phyloP scores from a whole-genome alignment of 1,140 invertebrate species.

The Apocrypta bakeri region DNA sequence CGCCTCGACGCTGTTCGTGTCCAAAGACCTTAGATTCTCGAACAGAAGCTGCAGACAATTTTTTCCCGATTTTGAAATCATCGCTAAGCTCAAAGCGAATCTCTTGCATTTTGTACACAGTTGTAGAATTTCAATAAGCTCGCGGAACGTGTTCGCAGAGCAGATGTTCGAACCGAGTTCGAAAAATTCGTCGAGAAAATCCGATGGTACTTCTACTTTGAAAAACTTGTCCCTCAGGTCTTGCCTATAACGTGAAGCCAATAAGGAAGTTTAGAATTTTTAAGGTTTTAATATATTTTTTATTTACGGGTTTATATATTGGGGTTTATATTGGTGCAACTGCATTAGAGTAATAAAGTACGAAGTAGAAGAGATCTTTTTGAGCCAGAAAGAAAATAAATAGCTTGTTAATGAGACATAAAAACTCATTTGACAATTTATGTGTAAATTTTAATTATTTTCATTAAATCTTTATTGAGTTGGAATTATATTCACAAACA shows the following conservation, averaged over 20 bases:
- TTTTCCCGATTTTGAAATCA: conserved; percentile 28
- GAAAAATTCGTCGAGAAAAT: conserved; percentile 59
- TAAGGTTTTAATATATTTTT: too few species aligned
- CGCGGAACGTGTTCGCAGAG: background rate
- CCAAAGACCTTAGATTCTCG: background rate
- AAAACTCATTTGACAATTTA: too few species aligned
- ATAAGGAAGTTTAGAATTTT: too few species aligned
- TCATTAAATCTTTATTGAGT: too few species aligned
- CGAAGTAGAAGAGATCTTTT: too few species aligned
- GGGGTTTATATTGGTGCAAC: too few species aligned
- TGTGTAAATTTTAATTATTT: too few species aligned
- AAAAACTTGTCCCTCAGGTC: conserved; percentile 56
- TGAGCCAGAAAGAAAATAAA: too few species aligned
- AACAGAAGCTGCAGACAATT: background rate
- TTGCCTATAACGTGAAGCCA: conserved; percentile 51
- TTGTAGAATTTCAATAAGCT: conserved; percentile 58
- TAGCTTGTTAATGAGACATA: too few species aligned
- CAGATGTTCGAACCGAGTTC: conserved; percentile 43
- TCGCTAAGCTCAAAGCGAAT: conserved; percentile 53
- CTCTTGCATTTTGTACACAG: conserved; percentile 61
- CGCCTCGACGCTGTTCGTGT: background rate
- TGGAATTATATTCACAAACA: too few species aligned
- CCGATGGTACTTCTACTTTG: conserved; percentile 57
- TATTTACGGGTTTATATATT: too few species aligned
- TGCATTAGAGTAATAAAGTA: too few species aligned